Percentiles rank a stretch among this genome's conserved stretches.
Conservation (phyloP, 2,797 vertebrate species). For the Vipera latastei region DNA sequence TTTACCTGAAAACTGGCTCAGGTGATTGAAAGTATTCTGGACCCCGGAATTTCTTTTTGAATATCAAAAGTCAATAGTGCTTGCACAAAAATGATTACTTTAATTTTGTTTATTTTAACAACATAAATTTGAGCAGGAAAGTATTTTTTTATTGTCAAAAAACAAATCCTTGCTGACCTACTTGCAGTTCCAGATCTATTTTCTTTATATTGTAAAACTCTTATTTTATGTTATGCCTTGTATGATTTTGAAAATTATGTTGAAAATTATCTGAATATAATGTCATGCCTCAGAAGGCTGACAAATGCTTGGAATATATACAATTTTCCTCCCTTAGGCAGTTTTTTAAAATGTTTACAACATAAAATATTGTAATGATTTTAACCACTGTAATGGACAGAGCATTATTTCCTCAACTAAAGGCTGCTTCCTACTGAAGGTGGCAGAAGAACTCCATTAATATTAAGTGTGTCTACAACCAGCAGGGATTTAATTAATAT, state of each 20-base stretch:
- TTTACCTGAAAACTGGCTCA: neutral
- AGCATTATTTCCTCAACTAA: neutral
- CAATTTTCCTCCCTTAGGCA: neutral
- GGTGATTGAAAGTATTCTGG: neutral
- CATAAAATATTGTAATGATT: neutral
- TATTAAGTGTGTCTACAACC: slow-evolving; percentile 14
- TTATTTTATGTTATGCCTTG: neutral
- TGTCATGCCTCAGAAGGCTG: neutral
- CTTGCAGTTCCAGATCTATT: neutral
- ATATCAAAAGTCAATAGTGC: neutral
- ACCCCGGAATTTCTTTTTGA: neutral
- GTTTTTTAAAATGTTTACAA: neutral
- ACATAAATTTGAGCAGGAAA: neutral
- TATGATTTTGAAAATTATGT: neutral
- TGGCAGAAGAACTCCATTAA: slow-evolving; percentile 4
- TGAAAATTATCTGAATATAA: neutral
- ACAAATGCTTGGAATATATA: neutral
- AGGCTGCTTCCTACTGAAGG: neutral
- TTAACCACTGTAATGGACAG: neutral
- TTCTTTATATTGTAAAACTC: neutral
- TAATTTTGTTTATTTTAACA: neutral
- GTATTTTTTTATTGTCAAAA: neutral
- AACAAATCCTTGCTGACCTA: neutral
- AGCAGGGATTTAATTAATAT: slow-evolving; percentile 28
- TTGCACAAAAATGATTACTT: neutral